phyloP scores from a whole-genome alignment of 2,113 vertebrate species.

The Dasyprocta punctata region DNA sequence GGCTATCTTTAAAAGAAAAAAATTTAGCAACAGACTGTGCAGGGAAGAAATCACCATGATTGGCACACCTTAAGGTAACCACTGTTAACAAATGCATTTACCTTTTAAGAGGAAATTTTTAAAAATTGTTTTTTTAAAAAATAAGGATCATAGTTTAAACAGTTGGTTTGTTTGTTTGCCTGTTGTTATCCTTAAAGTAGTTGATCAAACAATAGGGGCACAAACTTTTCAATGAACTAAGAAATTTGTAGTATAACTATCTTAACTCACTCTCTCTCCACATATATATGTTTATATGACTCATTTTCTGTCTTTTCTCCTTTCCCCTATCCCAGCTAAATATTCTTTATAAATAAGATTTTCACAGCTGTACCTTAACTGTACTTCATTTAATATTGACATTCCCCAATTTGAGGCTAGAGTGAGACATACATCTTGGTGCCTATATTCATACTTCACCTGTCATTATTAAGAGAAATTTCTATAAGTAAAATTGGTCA shows the following conservation, averaged over 20 bases:
- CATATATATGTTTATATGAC: no score
- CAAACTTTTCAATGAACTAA: no score
- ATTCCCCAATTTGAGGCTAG: slow-evolving; percentile 42
- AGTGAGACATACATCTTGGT: not conserved
- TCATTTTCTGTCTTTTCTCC: no score
- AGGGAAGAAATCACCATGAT: slow-evolving; percentile 26
- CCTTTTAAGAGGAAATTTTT: slow-evolving; percentile 10
- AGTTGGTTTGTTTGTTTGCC: not conserved
- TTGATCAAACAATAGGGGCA: no score
- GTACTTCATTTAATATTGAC: not conserved
- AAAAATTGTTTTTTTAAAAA: not conserved
- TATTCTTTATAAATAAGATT: slow-evolving; percentile 27
- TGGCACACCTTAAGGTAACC: not conserved
- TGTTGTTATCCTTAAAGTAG: no score
- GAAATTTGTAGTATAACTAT: no score
- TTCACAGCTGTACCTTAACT: not conserved
- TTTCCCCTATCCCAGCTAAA: not conserved
- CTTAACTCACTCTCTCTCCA: no score
- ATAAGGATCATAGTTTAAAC: not conserved
- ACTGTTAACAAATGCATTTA: not conserved
- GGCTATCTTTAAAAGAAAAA: not conserved
- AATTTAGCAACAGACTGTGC: not conserved
- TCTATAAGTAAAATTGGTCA: slow-evolving; percentile 35
- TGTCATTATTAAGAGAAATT: not conserved
- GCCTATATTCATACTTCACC: not conserved